phyloP scores from a whole-genome alignment of 2,113 vertebrate species.

The Micromys minutus region DNA sequence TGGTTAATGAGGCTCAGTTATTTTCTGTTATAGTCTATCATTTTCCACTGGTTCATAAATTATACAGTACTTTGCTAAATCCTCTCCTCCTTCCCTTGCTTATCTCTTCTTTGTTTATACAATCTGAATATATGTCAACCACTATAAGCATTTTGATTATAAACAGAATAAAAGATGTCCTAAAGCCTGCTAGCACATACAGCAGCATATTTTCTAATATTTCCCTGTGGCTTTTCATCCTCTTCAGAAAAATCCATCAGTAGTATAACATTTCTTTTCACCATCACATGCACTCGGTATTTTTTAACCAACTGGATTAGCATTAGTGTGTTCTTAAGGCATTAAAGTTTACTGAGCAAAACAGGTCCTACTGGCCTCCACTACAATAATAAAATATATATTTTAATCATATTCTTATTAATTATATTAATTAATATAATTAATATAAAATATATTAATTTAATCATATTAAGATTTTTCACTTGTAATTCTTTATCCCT shows the following conservation, averaged over 20 bases:
- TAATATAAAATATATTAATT: conserved; percentile 78
- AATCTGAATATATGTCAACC: conserved; percentile 65
- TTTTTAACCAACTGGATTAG: conserved; percentile 86
- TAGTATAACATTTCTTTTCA: conserved; percentile 71
- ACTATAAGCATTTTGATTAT: conserved; percentile 75
- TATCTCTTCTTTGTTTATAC: conserved; percentile 68
- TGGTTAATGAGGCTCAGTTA: conserved; percentile 46
- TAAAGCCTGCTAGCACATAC: conserved; percentile 55
- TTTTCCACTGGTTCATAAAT: conserved; percentile 66
- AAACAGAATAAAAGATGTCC: conserved; percentile 62
- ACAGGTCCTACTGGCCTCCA: conserved; percentile 77
- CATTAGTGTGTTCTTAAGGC: conserved; percentile 82
- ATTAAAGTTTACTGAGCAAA: conserved; percentile 83
- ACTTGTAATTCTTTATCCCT: conserved; percentile 71
- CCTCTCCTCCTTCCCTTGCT: conserved; percentile 60
- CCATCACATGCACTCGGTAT: conserved; percentile 74
- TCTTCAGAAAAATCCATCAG: conserved; percentile 71
- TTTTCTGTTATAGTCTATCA: conserved; percentile 52
- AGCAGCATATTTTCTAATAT: conserved; percentile 70
- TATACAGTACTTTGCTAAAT: conserved; percentile 58
- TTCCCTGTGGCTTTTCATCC: conserved; percentile 71
- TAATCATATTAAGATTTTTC: conserved; percentile 68
- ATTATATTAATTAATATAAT: too few species aligned
- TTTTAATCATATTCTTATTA: conserved; percentile 74
- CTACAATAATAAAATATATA: conserved; percentile 76